Conservation (phyloP, 2,113 vertebrate species). For the Serinus canaria region DNA sequence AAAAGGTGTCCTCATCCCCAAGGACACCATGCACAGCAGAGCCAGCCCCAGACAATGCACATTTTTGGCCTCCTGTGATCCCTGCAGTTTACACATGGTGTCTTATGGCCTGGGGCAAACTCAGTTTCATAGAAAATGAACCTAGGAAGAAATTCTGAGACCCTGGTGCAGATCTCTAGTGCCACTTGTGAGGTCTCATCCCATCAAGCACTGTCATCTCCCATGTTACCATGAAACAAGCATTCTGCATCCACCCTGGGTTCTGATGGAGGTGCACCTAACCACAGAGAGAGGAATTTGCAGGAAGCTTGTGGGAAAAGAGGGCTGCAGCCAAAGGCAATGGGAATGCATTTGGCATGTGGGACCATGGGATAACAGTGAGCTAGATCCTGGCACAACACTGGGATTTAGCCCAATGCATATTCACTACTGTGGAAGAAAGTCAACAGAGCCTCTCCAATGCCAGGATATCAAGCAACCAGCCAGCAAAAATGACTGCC, state of each 20-base stretch:
- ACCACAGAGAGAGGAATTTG: background rate
- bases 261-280: background rate
- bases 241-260: background rate
- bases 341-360: background rate
- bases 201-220: rapidly evolving
- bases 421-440: background rate
- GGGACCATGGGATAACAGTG: background rate
- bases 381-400: background rate
- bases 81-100: background rate
- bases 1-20: background rate
- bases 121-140: background rate
- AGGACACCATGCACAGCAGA: rapidly evolving
- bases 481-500: background rate
- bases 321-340: background rate
- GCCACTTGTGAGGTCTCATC: background rate
- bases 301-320: background rate
- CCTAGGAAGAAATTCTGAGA: background rate
- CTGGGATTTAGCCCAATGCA: background rate
- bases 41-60: background rate
- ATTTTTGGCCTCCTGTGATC: background rate
- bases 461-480: background rate
- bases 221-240: background rate
- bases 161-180: background rate
- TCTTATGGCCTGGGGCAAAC: background rate
- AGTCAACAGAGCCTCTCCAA: background rate